These are phyloP conservation scores for Erpetoichthys calabaricus DNA, from an alignment of 2,797 vertebrate species.

Conservation along the genomic window DNA sequence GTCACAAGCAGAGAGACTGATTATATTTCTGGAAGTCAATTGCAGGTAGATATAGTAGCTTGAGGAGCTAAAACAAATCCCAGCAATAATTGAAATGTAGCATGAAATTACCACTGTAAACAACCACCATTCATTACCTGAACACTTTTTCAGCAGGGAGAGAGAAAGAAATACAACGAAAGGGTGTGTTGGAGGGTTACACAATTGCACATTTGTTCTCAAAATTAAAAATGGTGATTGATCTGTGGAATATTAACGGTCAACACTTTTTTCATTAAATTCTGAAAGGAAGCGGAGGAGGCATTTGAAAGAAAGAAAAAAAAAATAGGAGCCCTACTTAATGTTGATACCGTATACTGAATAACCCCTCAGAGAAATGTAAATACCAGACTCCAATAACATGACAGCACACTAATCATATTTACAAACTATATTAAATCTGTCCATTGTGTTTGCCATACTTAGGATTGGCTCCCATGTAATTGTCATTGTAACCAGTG, in stretches of 20 bases:
- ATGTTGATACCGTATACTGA: slow-evolving; percentile 81
- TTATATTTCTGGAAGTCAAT: slow-evolving; percentile 71
- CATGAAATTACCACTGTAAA: slow-evolving; percentile 98
- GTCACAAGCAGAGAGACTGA: slow-evolving; percentile 44
- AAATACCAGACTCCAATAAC: slow-evolving; percentile 95
- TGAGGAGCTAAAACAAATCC: slow-evolving; percentile 86
- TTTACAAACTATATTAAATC: slow-evolving; percentile 99
- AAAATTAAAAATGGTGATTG: slow-evolving; percentile 83
- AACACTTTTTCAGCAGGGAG: slow-evolving; percentile 70
- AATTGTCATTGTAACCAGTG: slow-evolving; percentile 94
- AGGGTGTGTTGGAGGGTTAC: slow-evolving; percentile 49
- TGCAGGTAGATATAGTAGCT: slow-evolving; percentile 67
- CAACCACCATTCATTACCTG: slow-evolving; percentile 86
- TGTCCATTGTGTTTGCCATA: slow-evolving; percentile 89
- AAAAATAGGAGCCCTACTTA: slow-evolving; percentile 71
- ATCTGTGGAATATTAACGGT: slow-evolving; percentile 85
- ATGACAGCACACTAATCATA: slow-evolving; percentile 99
- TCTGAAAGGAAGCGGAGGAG: slow-evolving; percentile 43
- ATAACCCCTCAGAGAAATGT: slow-evolving; percentile 95
- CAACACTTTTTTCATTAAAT: slow-evolving; percentile 83
- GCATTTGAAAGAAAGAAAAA: slow-evolving; percentile 38
- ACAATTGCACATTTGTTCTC: slow-evolving; percentile 63
- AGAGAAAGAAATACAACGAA: slow-evolving; percentile 30
- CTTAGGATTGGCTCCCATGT: slow-evolving; percentile 79
- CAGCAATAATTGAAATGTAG: slow-evolving; percentile 98